Base-by-base conservation (phyloP, 2,797 vertebrate genomes). In the Anguilla anguilla region DNA sequence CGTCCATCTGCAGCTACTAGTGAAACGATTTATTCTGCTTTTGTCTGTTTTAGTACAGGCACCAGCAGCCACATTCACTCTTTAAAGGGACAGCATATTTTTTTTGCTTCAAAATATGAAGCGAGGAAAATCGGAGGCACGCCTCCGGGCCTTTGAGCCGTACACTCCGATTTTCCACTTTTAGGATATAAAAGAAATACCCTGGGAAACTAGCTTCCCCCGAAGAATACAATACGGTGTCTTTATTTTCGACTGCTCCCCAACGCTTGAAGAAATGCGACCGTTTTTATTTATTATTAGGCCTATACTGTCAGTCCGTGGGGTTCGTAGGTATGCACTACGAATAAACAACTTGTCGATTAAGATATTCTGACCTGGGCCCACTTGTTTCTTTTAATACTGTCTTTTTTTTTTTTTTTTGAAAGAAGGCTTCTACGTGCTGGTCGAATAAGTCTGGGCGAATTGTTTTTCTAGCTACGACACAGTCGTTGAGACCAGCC, bases 111-210 rank as follows among this genome's bases (percentile, higher is more conserved):
- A 93, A 94, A 95, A 95, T 95, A 94, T 91, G 91, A 93, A 96
- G 95, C 95, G 95, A 95, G 92, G 95, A 95, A 91, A 96, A 97
- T 96, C 84, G 91, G 86, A 91, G 93, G 90, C 92, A 94, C 95
- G 94, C 96, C 96, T 92, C 93, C 2, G 6, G 90, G 89, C 93
- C 95, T 96, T 95, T 94, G 89, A 93, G 89, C 93, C 90, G 90
- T 90, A 94, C 86, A 89, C 92, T 93, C 92, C 92, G 93, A 94
- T 95, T 96, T 96, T 95, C 94, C 95, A 95, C 95, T 92, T 92
- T 89, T 59, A 51, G 87, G 89, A 91, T 35, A 95, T 92, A 94
- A 95, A 95, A 92, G 92, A 86, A 49, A 88, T 90, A 86, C 87
- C 94, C 91, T 95, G 95, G 94, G 94, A 95, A 95, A 89, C 88